Conservation (phyloP, 1,140 invertebrate species). For the Bombus fervidus region DNA sequence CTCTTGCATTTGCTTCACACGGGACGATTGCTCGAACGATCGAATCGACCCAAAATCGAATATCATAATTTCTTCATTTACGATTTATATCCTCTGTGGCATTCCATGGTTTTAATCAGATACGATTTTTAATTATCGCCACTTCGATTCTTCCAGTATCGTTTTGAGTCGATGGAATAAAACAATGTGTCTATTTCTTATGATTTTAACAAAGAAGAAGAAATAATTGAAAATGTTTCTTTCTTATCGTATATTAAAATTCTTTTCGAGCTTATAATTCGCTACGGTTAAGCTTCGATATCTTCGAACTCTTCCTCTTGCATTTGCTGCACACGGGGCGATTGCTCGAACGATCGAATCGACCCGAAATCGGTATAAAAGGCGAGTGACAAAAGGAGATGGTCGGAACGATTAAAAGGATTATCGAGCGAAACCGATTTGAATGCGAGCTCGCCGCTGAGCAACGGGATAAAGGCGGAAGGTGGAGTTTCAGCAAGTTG, state of each 20-base stretch:
- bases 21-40: not conserved
- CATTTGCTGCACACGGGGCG: not conserved
- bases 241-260: no score
- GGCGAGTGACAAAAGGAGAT: not conserved
- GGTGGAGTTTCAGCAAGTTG: conserved; percentile 60
- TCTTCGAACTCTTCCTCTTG: not conserved
- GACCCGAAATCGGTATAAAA: not conserved
- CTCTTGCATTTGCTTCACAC: not conserved
- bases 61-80: no score
- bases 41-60: not conserved
- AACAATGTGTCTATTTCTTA: no score
- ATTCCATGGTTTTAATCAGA: no score
- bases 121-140: no score
- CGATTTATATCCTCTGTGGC: no score
- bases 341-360: not conserved
- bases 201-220: no score
- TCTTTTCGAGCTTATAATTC: no score
- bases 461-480: conserved; percentile 18
- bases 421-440: conserved; percentile 14
- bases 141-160: no score
- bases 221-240: no score
- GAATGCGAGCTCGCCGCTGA: not conserved
- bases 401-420: not conserved
- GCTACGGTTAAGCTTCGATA: no score
- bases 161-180: no score